Evolutionary conservation across 92 coral and sea anemone species (phyloP).

Genomic region (Porites divaricata): DNA sequence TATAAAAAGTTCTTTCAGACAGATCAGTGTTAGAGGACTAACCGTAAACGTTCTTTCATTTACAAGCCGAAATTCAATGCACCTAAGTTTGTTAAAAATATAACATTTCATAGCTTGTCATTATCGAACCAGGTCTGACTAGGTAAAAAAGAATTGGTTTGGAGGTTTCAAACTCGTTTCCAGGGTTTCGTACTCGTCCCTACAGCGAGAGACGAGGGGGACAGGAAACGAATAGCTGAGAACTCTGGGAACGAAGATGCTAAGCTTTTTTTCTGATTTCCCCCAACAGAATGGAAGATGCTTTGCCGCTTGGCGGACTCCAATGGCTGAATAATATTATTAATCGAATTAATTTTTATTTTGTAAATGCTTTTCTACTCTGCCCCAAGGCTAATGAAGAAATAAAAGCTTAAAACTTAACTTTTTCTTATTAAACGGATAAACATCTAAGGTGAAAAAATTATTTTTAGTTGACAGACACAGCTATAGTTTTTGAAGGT

Average conservation of each 20-base stretch:
- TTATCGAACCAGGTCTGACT: no score
- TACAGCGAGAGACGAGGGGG: no score
- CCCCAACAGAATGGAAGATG: constrained; percentile 35
- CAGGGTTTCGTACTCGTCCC: no score
- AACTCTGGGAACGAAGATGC: not conserved
- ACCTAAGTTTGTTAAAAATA: no score
- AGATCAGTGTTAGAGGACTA: no score
- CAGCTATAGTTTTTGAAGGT: constrained; percentile 34
- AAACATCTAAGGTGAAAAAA: not conserved
- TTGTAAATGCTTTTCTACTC: constrained; percentile 35
- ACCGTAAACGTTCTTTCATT: no score
- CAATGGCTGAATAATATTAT: constrained; percentile 24
- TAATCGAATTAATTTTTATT: constrained; percentile 32
- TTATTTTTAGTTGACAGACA: constrained; percentile 9
- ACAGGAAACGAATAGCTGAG: no score
- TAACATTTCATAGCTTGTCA: no score
- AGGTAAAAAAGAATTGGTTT: no score
- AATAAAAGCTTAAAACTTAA: not conserved
- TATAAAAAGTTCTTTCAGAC: no score
- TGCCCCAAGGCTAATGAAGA: constrained; percentile 15
- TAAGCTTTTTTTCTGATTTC: constrained; percentile 26
- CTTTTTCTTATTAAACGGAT: not conserved
- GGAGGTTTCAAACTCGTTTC: no score
- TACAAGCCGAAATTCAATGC: no score
- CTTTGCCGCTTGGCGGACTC: constrained; percentile 15